Evolutionary conservation across 2,888 invertebrate species (phyloP).

Genomic region (Nomada hirtipes): DNA sequence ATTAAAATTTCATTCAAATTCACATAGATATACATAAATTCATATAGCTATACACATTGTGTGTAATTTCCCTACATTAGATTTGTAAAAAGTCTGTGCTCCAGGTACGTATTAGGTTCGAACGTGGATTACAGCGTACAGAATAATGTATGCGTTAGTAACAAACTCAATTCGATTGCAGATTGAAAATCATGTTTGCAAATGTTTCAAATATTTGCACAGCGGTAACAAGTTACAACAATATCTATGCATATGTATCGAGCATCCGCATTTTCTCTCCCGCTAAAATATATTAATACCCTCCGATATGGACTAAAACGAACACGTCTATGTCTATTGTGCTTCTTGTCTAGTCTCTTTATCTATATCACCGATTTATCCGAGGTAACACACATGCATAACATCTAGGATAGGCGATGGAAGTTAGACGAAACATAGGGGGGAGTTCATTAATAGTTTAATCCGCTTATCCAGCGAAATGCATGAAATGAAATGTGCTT

Average conservation of each 20-base stretch:
- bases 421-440: constrained; percentile 1
- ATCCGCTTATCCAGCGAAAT: not conserved
- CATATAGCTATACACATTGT: too few species aligned
- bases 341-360: constrained; percentile 6
- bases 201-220: not conserved
- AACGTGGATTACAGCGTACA: not conserved
- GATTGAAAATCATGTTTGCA: too few species aligned
- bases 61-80: too few species aligned
- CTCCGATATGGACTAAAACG: not conserved
- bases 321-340: constrained; percentile 7
- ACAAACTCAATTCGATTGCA: constrained; percentile 2
- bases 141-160: not conserved
- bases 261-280: not conserved
- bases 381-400: not conserved
- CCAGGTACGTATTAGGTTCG: too few species aligned
- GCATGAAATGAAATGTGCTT: not conserved
- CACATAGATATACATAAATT: too few species aligned
- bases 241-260: not conserved
- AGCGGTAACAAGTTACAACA: not conserved
- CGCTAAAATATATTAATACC: not conserved
- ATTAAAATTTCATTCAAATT: too few species aligned
- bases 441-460: constrained; percentile 4
- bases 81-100: too few species aligned
- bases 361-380: constrained; percentile 18
- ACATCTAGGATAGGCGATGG: not conserved